phyloP scores from a whole-genome alignment of 1,140 invertebrate species.

The Tetraneura akinire region DNA sequence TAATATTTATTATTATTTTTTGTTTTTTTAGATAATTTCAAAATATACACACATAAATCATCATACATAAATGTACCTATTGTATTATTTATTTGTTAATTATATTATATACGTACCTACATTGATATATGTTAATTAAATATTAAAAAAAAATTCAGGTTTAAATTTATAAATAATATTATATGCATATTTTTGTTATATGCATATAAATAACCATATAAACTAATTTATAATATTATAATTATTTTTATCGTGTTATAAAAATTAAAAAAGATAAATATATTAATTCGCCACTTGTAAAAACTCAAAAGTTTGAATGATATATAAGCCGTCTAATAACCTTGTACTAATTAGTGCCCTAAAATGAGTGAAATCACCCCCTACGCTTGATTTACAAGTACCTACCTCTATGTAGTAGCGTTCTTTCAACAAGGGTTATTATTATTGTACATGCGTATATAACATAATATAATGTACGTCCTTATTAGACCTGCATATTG shows the following conservation, averaged over 20 bases:
- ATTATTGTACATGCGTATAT: not conserved
- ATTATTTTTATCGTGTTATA: not conserved
- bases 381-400: constrained; percentile 34
- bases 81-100: too few relatives aligned
- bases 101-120: too few relatives aligned
- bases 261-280: constrained; percentile 13
- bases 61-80: too few relatives aligned
- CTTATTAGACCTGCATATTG: constrained; percentile 49
- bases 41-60: too few relatives aligned
- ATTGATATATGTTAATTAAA: too few relatives aligned
- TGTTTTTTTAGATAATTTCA: too few relatives aligned
- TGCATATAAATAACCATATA: not conserved
- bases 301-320: constrained; percentile 37
- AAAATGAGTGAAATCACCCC: constrained; percentile 35
- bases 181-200: not conserved
- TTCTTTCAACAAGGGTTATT: constrained; percentile 46
- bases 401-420: constrained; percentile 47
- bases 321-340: constrained; percentile 37
- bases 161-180: too few relatives aligned
- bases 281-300: constrained; percentile 41
- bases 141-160: not conserved
- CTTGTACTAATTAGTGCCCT: constrained; percentile 45
- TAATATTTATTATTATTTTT: too few relatives aligned
- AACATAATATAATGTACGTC: not conserved
- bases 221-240: too few relatives aligned